Percentiles rank a stretch among this genome's conserved stretches.
phyloP scores from a whole-genome alignment of 1,140 invertebrate genomes.

The Papilio xuthus region DNA sequence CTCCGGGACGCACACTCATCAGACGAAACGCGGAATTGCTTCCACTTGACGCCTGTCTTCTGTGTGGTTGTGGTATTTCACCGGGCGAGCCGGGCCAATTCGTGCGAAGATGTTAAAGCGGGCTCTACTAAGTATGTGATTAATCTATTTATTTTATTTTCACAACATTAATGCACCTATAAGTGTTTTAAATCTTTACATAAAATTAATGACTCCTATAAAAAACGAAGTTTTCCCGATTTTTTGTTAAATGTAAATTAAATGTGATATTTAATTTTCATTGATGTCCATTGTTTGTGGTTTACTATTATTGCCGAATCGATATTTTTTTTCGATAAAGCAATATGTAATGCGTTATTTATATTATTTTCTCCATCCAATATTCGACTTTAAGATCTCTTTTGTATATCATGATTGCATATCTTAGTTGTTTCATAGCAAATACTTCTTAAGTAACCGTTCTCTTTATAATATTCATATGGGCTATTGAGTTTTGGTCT shows the following conservation, averaged over 20 bases:
- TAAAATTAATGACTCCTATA: not conserved
- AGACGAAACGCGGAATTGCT: no score
- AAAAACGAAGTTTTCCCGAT: not conserved
- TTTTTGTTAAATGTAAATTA: not conserved
- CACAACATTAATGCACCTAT: no score
- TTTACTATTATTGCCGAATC: not conserved
- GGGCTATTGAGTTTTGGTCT: constrained; percentile 8
- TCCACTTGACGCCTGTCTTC: no score
- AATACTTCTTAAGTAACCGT: not conserved
- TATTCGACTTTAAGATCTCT: no score
- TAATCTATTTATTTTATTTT: no score
- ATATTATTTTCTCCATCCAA: no score
- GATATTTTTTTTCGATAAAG: not conserved
- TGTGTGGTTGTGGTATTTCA: no score
- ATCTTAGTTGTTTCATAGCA: not conserved
- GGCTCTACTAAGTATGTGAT: no score
- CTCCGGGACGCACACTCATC: no score
- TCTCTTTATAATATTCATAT: constrained; percentile 17
- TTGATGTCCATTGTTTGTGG: not conserved
- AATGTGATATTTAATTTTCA: not conserved
- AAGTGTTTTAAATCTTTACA: not conserved
- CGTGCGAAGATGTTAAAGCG: no score
- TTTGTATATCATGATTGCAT: not conserved
- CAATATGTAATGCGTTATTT: no score
- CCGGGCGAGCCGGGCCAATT: no score